phyloP scores from a whole-genome alignment of 2,888 invertebrate genomes.

The Yponomeuta evonymella region DNA sequence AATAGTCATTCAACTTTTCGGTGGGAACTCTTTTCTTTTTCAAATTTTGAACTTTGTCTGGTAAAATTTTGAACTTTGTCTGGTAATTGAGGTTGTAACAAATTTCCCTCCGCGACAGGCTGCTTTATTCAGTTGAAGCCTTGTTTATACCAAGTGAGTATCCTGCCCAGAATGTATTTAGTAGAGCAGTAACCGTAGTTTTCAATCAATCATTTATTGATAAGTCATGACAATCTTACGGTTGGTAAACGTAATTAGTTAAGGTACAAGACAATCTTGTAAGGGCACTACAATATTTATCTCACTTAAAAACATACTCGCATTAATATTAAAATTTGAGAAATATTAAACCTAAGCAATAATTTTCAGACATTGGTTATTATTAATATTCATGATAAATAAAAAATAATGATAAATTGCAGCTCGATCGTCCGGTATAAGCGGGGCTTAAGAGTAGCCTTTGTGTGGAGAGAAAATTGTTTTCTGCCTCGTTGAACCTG shows the following conservation, averaged over 20 bases:
- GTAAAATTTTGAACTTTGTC: neutral
- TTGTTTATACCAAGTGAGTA: too few species aligned
- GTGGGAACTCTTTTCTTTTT: neutral
- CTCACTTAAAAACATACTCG: too few species aligned
- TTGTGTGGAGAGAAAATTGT: constrained; percentile 30
- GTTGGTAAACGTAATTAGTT: too few species aligned
- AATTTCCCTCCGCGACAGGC: neutral
- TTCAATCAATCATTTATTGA: too few species aligned
- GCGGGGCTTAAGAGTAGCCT: neutral
- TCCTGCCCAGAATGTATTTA: too few species aligned
- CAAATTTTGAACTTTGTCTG: neutral
- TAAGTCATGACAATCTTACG: too few species aligned
- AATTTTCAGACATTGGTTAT: neutral
- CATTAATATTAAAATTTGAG: neutral
- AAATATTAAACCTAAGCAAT: neutral
- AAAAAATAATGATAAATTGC: too few species aligned
- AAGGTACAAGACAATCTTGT: too few species aligned
- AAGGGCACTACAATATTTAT: neutral
- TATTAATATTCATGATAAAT: neutral
- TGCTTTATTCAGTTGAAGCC: neutral
- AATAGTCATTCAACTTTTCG: neutral
- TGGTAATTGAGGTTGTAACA: neutral
- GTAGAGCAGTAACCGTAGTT: too few species aligned
- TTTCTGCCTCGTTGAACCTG: constrained; percentile 31
- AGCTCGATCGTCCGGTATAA: neutral